Base-by-base conservation (phyloP, 2,797 vertebrate species). In the Limosa lapponica region DNA sequence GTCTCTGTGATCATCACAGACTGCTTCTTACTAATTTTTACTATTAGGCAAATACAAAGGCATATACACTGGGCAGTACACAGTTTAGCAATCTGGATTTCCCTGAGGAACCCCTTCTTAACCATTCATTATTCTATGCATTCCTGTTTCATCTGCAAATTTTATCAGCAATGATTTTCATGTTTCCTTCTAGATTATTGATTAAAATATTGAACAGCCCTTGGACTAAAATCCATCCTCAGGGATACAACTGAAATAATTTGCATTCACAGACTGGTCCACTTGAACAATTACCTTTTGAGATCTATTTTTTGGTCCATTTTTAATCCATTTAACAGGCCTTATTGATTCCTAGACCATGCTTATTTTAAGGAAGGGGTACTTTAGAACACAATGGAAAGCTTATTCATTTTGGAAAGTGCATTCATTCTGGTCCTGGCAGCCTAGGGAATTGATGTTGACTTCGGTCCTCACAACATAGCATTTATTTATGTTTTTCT, bases 121-220 rank as follows among this genome's bases (percentile, higher is more conserved):
- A 61, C 1, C 16, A 27, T 85, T 83, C 19, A 39, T 52, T 91
- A 65, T 74, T 86, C 69, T 64, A 41, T 74, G 48, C 37, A 65
- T 89, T 73, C 57, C 49, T 58, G 54, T 89, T 85, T 83, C 65
- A 91, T 87, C 79, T 86, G 58, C 54, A 96, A 95, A 96, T 91
- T 94, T 96, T 89, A 93, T 97, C 84, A 92, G 75, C 65, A 97
- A 78, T 58, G 79, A 95, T 94, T 95, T 96, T 96, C 23, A 46
- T 67, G 46, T 86, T 94, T 94, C 52, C 65, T 93, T 94, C 81
- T 75, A 94, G 52, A 92, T 93, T 94, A 97, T 94, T 88, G 94
- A 96, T 89, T 92, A 75, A 92, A 83, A 74, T 78, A 92, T 97
- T 91, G 94, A 96, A 72, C 82, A 78, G 41, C 6, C 17, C 44